A percentile compares a stretch with the other conserved stretches of the same genome.
phyloP scores from a whole-genome alignment of 2,888 invertebrate genomes.

The Acheta domesticus region DNA sequence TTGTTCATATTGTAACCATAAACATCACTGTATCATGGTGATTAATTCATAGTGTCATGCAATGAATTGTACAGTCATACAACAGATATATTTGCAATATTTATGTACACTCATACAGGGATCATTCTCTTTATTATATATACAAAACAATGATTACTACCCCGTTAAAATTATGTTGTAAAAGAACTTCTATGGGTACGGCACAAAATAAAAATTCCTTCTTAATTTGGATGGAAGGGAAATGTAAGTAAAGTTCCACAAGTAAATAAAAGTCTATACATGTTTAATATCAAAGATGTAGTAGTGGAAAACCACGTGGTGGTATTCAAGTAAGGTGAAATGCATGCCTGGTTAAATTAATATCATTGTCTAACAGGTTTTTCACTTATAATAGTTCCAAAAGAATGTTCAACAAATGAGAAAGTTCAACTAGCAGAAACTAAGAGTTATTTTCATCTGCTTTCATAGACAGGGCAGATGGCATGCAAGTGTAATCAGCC shows the following conservation, averaged over 20 bases:
- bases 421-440: too few species aligned
- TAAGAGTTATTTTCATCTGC: too few species aligned
- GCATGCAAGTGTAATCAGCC: not conserved
- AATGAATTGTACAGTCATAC: conserved; percentile 1
- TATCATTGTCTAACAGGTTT: not conserved
- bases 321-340: conserved; percentile 2
- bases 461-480: not conserved
- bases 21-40: too few species aligned
- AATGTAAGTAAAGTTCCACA: too few species aligned
- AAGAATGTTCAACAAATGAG: not conserved
- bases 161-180: not conserved
- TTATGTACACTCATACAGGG: not conserved
- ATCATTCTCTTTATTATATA: not conserved
- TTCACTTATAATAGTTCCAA: not conserved
- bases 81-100: not conserved
- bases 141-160: not conserved
- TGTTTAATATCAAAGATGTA: too few species aligned
- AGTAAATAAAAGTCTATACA: too few species aligned
- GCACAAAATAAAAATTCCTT: not conserved
- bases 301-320: not conserved
- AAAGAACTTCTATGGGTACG: not conserved
- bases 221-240: too few species aligned
- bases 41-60: not conserved
- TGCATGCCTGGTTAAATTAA: not conserved
- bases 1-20: too few species aligned